A percentile compares a stretch with the other conserved stretches of the same genome.
Conservation (phyloP, 2,113 vertebrate species). For the Ctenomys sociabilis region DNA sequence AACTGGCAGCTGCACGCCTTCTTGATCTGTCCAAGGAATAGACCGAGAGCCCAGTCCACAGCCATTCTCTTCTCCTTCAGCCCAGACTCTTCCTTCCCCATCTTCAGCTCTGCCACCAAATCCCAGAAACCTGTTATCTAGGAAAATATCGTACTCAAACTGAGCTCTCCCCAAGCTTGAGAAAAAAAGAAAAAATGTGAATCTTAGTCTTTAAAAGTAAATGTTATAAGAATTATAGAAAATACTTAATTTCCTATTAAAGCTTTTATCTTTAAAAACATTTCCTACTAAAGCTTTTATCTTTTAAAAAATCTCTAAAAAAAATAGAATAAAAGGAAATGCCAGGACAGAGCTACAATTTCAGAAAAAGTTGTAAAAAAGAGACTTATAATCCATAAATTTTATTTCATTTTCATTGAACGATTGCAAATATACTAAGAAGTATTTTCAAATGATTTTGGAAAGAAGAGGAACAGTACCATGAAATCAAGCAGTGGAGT, state of each 20-base stretch:
- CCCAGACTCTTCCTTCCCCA: fast-evolving
- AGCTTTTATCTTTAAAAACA: constrained; percentile 29
- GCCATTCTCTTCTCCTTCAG: neutral
- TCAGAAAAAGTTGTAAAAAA: constrained; percentile 26
- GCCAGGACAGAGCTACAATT: constrained; percentile 24
- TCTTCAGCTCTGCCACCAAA: neutral
- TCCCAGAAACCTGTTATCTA: neutral
- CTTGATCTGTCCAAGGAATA: neutral
- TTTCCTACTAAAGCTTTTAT: constrained; percentile 11
- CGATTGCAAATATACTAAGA: constrained; percentile 32
- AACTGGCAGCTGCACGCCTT: neutral
- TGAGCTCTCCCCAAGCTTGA: neutral
- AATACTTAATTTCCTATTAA: constrained; percentile 39
- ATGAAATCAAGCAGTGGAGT: constrained; percentile 44
- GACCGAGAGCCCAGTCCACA: neutral
- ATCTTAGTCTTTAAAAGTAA: neutral
- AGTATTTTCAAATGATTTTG: constrained; percentile 57
- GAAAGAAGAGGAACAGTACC: neutral
- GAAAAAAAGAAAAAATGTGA: constrained; percentile 23
- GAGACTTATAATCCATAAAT: constrained; percentile 32
- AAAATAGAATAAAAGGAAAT: constrained; percentile 4
- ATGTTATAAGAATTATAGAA: neutral
- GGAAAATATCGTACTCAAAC: neutral
- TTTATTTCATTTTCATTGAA: constrained; percentile 50
- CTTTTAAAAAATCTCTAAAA: too few relatives aligned